These are phyloP conservation scores for Atta colombica DNA, from an alignment of 1,140 invertebrate species.

Conservation along the genomic window DNA sequence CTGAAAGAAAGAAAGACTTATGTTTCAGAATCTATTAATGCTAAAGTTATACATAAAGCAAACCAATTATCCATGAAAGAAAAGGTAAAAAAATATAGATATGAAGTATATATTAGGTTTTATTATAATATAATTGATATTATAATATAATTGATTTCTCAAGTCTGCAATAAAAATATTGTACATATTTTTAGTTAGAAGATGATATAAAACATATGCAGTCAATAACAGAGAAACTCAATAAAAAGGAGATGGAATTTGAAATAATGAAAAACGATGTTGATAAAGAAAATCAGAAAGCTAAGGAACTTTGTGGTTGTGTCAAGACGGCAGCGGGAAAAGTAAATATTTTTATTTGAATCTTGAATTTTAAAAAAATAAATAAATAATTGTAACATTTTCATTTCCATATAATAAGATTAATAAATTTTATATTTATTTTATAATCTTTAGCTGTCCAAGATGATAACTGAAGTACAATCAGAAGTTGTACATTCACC, in stretches of 20 bases:
- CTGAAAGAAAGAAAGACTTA: slow-evolving; percentile 62
- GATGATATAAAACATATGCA: slow-evolving; percentile 71
- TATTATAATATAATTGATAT: too few relatives aligned
- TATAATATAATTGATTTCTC: not conserved
- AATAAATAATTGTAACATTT: slow-evolving; percentile 41
- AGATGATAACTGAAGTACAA: slow-evolving; percentile 71
- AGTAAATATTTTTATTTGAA: slow-evolving; percentile 49
- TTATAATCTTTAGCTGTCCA: slow-evolving; percentile 67
- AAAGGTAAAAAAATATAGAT: slow-evolving; percentile 40
- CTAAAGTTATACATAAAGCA: slow-evolving; percentile 56
- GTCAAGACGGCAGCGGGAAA: slow-evolving; percentile 40
- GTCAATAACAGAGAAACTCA: slow-evolving; percentile 44
- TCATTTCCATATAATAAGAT: not conserved
- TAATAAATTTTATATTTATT: not conserved
- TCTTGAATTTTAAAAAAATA: not conserved
- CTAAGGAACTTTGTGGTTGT: slow-evolving; percentile 34
- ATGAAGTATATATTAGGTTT: slow-evolving; percentile 22
- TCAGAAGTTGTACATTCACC: slow-evolving; percentile 77
- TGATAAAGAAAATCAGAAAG: slow-evolving; percentile 61
- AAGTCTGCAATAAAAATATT: not conserved
- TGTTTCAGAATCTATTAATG: slow-evolving; percentile 31
- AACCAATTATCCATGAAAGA: slow-evolving; percentile 63
- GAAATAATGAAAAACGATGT: slow-evolving; percentile 32
- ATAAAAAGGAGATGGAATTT: slow-evolving; percentile 46
- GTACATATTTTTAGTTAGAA: slow-evolving; percentile 49